Evolutionary conservation across 1,140 invertebrate genomes (phyloP).

Genomic region (Sipha flava): DNA sequence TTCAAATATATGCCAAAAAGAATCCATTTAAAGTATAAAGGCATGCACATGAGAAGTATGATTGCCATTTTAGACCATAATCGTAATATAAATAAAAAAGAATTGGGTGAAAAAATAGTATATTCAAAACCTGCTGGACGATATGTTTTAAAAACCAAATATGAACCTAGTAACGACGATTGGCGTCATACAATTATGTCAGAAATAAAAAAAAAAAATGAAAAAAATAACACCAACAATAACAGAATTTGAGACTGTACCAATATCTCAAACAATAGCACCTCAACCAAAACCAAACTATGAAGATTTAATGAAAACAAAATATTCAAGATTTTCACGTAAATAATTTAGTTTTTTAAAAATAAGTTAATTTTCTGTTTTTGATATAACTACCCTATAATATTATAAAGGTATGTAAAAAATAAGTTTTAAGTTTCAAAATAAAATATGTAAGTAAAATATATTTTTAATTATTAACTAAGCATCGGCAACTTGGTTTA

Average conservation of each 20-base stretch:
- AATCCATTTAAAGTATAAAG: conserved; percentile 1
- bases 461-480: not conserved
- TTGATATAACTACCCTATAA: not conserved
- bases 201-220: not conserved
- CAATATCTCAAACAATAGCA: too few species aligned
- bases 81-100: not conserved
- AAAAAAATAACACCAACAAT: not conserved
- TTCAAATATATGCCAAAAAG: conserved; percentile 18
- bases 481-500: too few species aligned
- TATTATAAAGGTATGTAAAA: not conserved
- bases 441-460: not conserved
- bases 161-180: not conserved
- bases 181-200: not conserved
- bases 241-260: not conserved
- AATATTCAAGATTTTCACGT: not conserved
- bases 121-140: conserved; percentile 5
- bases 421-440: not conserved
- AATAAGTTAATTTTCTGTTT: not conserved
- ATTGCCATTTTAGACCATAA: not conserved
- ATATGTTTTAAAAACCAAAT: conserved; percentile 1
- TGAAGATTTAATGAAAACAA: not conserved
- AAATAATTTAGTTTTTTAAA: not conserved
- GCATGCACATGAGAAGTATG: not conserved
- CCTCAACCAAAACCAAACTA: not conserved
- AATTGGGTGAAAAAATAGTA: not conserved